These are phyloP conservation scores for Pitta sordida DNA, from an alignment of 2,113 vertebrate genomes.

Conservation along the genomic window DNA sequence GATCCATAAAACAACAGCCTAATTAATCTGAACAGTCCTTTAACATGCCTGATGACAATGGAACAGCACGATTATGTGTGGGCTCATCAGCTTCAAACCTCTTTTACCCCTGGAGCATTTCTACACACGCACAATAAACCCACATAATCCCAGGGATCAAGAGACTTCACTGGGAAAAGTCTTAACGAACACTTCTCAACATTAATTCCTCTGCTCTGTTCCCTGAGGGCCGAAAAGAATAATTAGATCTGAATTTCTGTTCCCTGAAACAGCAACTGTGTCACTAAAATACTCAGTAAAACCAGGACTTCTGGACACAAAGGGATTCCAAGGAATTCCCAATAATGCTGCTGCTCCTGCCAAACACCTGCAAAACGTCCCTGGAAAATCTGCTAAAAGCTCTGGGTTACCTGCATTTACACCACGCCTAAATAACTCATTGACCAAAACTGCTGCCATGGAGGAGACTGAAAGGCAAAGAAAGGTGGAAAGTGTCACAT, in stretches of 20 bases:
- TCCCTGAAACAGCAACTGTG: background rate
- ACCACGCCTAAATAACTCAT: background rate
- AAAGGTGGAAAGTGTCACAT: background rate
- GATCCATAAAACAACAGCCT: background rate
- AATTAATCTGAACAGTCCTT: background rate
- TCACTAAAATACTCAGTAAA: background rate
- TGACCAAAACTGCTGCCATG: background rate
- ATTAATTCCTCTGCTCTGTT: background rate
- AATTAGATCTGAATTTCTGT: background rate
- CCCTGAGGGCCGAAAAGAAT: background rate
- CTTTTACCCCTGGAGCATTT: background rate
- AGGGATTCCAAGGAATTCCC: background rate
- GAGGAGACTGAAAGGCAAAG: background rate
- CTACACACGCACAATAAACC: background rate
- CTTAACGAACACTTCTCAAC: background rate
- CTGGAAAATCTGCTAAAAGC: background rate
- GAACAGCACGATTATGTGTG: background rate
- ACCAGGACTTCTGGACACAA: background rate
- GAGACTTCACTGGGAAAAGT: background rate
- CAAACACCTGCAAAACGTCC: accelerated
- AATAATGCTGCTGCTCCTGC: background rate
- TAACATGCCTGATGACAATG: background rate
- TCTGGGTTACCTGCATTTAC: background rate
- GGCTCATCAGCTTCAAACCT: background rate
- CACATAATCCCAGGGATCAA: accelerated